A percentile compares a stretch with the other conserved stretches of the same genome.
These are phyloP conservation scores for Amblyornis subalaris DNA, from an alignment of 2,113 vertebrate species.

Conservation along the genomic window DNA sequence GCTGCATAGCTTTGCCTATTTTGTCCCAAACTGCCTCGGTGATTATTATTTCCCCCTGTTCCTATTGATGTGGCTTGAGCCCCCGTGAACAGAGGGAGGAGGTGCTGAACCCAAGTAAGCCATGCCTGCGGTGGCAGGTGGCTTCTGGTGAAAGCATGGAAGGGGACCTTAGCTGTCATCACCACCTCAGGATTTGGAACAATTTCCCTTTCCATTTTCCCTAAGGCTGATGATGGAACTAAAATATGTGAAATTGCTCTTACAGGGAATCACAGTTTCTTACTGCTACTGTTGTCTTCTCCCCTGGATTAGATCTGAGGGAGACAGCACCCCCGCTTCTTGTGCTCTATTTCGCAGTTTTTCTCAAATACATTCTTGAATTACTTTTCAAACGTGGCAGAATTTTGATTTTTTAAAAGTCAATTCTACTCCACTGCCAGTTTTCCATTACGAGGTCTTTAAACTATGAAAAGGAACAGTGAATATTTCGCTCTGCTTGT, in stretches of 20 bases:
- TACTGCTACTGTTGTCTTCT: neutral
- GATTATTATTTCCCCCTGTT: neutral
- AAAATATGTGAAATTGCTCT: neutral
- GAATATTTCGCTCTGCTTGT: neutral
- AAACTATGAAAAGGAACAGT: neutral
- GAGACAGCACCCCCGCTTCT: neutral
- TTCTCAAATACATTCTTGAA: neutral
- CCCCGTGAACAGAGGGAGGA: neutral
- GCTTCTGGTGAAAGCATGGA: neutral
- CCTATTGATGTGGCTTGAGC: neutral
- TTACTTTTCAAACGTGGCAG: neutral
- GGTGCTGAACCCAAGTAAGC: neutral
- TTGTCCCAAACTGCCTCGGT: neutral
- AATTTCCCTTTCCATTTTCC: neutral
- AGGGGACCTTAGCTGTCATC: neutral
- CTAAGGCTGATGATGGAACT: neutral
- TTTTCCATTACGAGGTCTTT: neutral
- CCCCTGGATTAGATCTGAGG: neutral
- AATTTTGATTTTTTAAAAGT: neutral
- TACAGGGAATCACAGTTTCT: neutral
- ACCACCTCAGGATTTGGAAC: neutral
- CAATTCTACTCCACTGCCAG: neutral
- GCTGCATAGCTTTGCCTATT: neutral
- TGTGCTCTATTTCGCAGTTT: neutral
- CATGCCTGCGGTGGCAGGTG: neutral